Conservation (phyloP, 2,113 vertebrate species). For the Dermatemys mawii region DNA sequence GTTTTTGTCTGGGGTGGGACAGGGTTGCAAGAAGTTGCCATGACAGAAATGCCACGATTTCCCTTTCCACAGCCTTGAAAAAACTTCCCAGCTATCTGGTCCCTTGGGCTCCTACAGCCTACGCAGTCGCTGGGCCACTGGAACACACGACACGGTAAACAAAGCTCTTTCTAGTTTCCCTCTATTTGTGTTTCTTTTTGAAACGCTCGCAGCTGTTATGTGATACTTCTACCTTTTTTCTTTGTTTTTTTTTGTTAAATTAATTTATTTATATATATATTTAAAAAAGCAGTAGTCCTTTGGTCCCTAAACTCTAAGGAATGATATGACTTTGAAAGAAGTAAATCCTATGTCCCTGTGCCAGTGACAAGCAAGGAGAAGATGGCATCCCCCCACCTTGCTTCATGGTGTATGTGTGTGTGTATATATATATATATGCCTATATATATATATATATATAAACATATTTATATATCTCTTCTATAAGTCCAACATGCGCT, state of each 20-base stretch:
- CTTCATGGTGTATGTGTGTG: constrained; percentile 47
- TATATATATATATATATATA: constrained; percentile 60
- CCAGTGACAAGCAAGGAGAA: constrained; percentile 71
- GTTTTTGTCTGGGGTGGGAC: neutral
- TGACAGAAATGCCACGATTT: constrained; percentile 12
- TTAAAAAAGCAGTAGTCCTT: constrained; percentile 85
- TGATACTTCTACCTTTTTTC: constrained; percentile 29
- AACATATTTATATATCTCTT: constrained; percentile 78
- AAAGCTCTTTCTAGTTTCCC: constrained; percentile 2
- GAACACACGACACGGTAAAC: neutral
- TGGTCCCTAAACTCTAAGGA: constrained; percentile 88
- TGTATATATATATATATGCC: constrained; percentile 39
- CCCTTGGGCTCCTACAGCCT: constrained; percentile 22
- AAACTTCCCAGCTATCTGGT: neutral
- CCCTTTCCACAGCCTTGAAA: neutral
- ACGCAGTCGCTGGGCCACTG: constrained; percentile 53
- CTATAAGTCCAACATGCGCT: constrained; percentile 71
- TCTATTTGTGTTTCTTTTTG: constrained; percentile 62
- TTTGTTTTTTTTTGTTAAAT: constrained; percentile 72
- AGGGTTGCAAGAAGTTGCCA: neutral
- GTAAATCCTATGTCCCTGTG: constrained; percentile 75
- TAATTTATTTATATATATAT: constrained; percentile 82
- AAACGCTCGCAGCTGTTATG: constrained; percentile 41
- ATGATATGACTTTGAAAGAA: constrained; percentile 85
- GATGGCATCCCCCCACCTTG: constrained; percentile 45